phyloP scores from a whole-genome alignment of 1,140 invertebrate genomes.

The Drosophila funebris region DNA sequence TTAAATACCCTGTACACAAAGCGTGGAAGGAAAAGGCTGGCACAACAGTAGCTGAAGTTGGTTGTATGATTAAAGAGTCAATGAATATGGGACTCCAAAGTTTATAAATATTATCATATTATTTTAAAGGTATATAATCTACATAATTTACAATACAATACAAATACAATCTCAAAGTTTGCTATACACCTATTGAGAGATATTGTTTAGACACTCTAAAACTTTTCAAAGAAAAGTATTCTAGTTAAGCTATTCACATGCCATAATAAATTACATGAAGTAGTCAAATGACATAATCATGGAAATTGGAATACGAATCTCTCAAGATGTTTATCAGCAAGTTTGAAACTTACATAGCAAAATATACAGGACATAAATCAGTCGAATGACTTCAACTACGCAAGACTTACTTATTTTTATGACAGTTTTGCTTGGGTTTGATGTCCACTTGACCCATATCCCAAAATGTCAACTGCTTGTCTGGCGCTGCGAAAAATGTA shows the following conservation, averaged over 20 bases:
- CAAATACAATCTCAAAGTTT: no score
- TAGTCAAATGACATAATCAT: not conserved
- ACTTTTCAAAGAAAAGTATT: no score
- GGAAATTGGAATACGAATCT: not conserved
- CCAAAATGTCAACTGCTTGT: constrained; percentile 26
- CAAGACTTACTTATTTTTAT: constrained; percentile 9
- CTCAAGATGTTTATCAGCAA: not conserved
- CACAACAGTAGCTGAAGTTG: not conserved
- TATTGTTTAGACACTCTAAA: no score
- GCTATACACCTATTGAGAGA: no score
- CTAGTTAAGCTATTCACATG: no score
- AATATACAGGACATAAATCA: constrained; percentile 7
- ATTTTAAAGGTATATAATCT: no score
- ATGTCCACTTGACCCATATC: constrained; percentile 35
- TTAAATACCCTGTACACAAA: not conserved
- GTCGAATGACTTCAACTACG: not conserved
- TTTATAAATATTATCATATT: no score
- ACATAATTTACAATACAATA: no score
- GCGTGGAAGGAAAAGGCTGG: not conserved
- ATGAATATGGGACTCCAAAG: no score
- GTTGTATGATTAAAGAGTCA: no score
- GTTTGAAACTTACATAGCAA: not conserved
- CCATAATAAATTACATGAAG: not conserved
- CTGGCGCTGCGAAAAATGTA: constrained; percentile 11
- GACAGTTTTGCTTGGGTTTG: constrained; percentile 23